Percentiles rank a stretch among this genome's conserved stretches.
These are phyloP conservation scores for Tupaia tana DNA, from an alignment of 2,113 vertebrate genomes.

Conservation along the genomic window DNA sequence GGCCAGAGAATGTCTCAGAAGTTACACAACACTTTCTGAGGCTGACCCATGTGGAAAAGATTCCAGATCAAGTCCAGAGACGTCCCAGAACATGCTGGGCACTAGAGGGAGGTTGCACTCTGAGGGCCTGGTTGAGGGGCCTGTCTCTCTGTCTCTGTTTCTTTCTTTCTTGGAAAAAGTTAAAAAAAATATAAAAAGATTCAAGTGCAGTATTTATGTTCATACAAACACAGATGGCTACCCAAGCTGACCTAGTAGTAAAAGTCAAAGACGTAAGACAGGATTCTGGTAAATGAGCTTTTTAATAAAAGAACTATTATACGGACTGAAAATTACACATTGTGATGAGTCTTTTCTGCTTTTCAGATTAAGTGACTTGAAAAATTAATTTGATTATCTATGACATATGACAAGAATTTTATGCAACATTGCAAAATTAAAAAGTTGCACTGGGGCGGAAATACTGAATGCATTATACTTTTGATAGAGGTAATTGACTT, in stretches of 20 bases:
- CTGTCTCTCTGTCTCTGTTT: too few species aligned
- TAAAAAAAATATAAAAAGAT: neutral
- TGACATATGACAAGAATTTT: neutral
- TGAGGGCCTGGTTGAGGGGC: too few species aligned
- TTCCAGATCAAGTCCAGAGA: too few species aligned
- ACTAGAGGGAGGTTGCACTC: too few species aligned
- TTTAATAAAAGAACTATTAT: neutral
- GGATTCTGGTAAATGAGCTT: neutral
- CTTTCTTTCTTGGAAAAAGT: too few species aligned
- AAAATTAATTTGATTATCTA: slow-evolving; percentile 15
- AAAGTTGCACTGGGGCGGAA: neutral
- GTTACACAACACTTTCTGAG: too few species aligned
- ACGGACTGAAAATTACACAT: neutral
- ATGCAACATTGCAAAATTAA: neutral
- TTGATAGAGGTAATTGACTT: neutral
- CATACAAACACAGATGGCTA: neutral
- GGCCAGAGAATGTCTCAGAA: too few species aligned
- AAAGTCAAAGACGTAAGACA: neutral
- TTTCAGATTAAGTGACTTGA: slow-evolving; percentile 20
- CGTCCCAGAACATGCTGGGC: too few species aligned
- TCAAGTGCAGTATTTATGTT: neutral
- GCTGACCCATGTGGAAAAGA: too few species aligned
- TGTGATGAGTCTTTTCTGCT: neutral
- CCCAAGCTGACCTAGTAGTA: neutral
- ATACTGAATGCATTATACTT: neutral